Evolutionary conservation across 2,113 vertebrate genomes (phyloP).

Genomic region (Percopsis transmontana): DNA sequence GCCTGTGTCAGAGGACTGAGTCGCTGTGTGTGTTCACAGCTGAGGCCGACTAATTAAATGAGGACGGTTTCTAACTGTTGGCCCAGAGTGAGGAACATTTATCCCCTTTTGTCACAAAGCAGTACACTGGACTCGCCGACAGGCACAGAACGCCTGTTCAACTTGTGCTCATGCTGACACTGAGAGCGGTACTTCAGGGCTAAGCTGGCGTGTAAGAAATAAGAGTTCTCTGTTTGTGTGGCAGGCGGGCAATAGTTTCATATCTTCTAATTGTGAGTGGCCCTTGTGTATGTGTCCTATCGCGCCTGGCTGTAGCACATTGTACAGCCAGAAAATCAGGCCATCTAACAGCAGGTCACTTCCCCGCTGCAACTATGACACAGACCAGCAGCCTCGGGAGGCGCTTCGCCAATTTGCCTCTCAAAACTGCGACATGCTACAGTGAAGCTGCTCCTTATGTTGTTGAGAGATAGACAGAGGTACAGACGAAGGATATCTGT

Average conservation of each 20-base stretch:
- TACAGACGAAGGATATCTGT: conserved; percentile 36
- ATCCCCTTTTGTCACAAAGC: conserved; percentile 47
- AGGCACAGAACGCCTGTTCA: conserved; percentile 37
- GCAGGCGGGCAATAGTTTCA: conserved; percentile 36
- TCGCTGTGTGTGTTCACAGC: conserved; percentile 58
- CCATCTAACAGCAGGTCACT: conserved; percentile 73
- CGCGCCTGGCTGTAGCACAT: conserved; percentile 34
- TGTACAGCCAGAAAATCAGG: conserved; percentile 63
- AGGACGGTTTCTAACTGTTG: conserved; percentile 54
- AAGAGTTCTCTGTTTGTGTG: conserved; percentile 34
- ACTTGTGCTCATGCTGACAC: conserved; percentile 21
- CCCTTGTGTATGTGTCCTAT: conserved; percentile 31
- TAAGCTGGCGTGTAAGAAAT: conserved; percentile 20
- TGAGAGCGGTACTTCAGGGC: conserved; percentile 18
- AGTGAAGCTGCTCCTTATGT: conserved; percentile 40
- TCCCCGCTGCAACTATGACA: conserved; percentile 52
- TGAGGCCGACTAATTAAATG: conserved; percentile 75
- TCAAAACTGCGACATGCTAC: conserved; percentile 37
- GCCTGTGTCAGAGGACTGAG: conserved; percentile 42
- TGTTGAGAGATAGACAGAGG: conserved; percentile 29
- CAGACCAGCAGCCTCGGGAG: conserved; percentile 52
- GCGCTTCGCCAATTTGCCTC: conserved; percentile 58
- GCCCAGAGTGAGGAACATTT: conserved; percentile 47
- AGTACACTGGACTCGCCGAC: conserved; percentile 34
- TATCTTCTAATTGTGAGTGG: conserved; percentile 41